Evolutionary conservation across 1,140 invertebrate genomes (phyloP), one percentile per base, ranked within the genome.

Genomic region (Agrypnia vestita): DNA sequence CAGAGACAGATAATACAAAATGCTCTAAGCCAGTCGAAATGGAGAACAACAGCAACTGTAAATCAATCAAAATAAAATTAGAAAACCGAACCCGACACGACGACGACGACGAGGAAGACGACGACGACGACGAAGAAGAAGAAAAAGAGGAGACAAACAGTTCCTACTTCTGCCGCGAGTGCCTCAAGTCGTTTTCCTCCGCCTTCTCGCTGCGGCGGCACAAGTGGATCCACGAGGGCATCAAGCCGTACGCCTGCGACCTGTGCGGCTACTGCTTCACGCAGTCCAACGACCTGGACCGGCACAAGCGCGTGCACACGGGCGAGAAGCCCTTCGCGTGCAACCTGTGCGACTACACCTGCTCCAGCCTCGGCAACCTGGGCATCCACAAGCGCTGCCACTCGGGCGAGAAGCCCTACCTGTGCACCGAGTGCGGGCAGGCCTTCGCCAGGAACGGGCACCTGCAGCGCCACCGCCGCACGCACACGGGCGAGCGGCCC

Each of bases 291-390:
- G 51, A 62, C 17, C 56, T 75, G 8, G 51, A 75, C 17, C 53
- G 55, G 12, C 75, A 76, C 59, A 64, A 47, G 44, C 15, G 75
- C 13, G 35, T 67, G 0, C 75, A 76, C 61, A 64, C n/a, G n/a
- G 59, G 56, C 13, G 75, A 76, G 47, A 76, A 76, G 64, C 55
- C 75, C 6, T 76, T 64, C 19, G 59, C 44, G 3, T 76, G 75
- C 11, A 53, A 76, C n/a, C n/a, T 47, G n/a, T 76, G 75, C 59
- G 43, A 46, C 0, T 64, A 76, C 47, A 47, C 59, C 4, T 76
- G 56, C 55, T 61, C 55, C n/a, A 51, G 46, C 9, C 13, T 49
- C 0, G 55, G 56, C 11, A 47, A 43, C 9, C 25, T 78, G 1
- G 25, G 25, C n/a, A 56, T 56, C 11, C 77, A 78, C 17, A 72